Base-by-base conservation (phyloP, 2,888 invertebrate species). In the Selenia dentaria region DNA sequence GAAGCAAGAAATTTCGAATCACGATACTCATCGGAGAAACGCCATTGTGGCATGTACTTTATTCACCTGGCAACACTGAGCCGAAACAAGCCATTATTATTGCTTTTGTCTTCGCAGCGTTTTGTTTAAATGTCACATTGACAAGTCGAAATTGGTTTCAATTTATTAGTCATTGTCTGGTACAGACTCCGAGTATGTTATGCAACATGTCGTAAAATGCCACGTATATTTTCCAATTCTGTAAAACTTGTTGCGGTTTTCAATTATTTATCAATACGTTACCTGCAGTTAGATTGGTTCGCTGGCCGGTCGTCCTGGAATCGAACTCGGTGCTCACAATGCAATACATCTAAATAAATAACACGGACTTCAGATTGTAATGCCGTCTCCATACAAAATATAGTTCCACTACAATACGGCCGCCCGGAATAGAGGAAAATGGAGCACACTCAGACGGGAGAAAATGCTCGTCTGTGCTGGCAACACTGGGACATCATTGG, bases 301-400 rank as follows among this genome's bases (percentile, higher is more conserved):
- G 75, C 78, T 75, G 74, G 69, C 67, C 66, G 62, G 55, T 59
- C 64, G 54, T 55, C 51, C 57, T 65, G 72, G 78, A 79, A 77
- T 80, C 77, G 77, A 79, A 79, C 75, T 70, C 67, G 61, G 57
- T 62, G 64, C 61, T 63, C 69, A 75, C 83, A 83, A 82, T 76
- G 70, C 77, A 77, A 80, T 83, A 83, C 80, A 80, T 83, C 79
- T 82, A 84, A 85, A 86, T 83, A 85, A 87, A 87, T 85, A 87
- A 84, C 82, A 74, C 70, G 77, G 79, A 77, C 80, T 74, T 67
- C 76, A 58, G 74, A 83, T 85, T 86, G 83, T 85, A 62, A 78
- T 72, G 70, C 76, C 67, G 70, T 62, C 67, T 78, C 73, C 79
- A 77, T 79, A 83, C 77, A 80, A 83, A 83, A 85, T 84, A 83